Evolutionary conservation across 1,140 invertebrate species (phyloP).

Genomic region (Drosophila nigrodunni): DNA sequence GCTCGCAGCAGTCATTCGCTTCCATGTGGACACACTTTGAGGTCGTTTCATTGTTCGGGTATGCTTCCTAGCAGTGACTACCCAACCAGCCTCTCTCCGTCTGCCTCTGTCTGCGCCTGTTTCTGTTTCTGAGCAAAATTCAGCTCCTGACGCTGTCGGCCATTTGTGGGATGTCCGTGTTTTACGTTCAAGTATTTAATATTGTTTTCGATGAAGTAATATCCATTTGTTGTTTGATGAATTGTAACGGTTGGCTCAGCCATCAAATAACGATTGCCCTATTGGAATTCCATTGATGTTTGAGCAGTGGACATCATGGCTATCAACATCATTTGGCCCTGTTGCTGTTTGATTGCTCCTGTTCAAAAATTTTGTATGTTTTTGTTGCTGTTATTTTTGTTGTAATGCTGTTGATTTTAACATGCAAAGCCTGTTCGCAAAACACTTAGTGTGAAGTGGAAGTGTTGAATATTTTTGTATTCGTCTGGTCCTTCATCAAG

Average conservation of each 20-base stretch:
- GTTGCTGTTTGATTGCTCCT: slow-evolving; percentile 39
- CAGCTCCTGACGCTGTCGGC: slow-evolving; percentile 24
- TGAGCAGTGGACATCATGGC: slow-evolving; percentile 11
- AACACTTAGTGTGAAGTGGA: slow-evolving; percentile 24
- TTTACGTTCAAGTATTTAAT: slow-evolving; percentile 81
- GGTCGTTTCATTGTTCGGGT: slow-evolving; percentile 50
- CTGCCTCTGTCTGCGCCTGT: slow-evolving; percentile 1
- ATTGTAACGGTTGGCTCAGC: slow-evolving; percentile 68
- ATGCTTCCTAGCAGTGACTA: background rate
- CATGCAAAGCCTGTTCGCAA: slow-evolving; percentile 28
- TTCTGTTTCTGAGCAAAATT: slow-evolving; percentile 24
- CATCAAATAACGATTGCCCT: slow-evolving; percentile 65
- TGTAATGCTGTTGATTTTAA: slow-evolving; percentile 32
- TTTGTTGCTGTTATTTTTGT: slow-evolving; percentile 4
- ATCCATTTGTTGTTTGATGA: slow-evolving; percentile 81
- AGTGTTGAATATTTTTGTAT: slow-evolving; percentile 29
- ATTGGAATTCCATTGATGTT: slow-evolving; percentile 68
- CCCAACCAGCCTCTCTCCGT: background rate
- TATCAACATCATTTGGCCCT: slow-evolving; percentile 32
- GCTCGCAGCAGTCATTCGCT: slow-evolving; percentile 51
- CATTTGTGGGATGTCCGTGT: slow-evolving; percentile 54
- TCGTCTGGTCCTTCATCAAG: slow-evolving; percentile 5
- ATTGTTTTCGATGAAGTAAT: slow-evolving; percentile 82
- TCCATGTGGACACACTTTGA: slow-evolving; percentile 56
- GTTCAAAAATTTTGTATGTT: slow-evolving; percentile 15